phyloP scores from a whole-genome alignment of 2,797 vertebrate species.

The Hephaestus fuliginosus region DNA sequence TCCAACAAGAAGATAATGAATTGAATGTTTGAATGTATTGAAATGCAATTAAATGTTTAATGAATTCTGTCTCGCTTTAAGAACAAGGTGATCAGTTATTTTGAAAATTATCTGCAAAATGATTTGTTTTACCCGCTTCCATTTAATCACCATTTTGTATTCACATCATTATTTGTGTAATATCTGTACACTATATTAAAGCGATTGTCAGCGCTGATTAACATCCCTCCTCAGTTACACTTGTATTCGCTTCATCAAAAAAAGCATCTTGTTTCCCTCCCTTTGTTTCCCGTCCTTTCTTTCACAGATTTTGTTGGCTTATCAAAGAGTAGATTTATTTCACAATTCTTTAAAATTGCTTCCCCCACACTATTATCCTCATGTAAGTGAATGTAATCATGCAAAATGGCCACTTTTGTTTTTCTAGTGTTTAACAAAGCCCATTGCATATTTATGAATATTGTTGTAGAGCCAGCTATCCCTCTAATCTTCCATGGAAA shows the following conservation, averaged over 20 bases:
- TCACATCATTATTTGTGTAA: conserved; percentile 17
- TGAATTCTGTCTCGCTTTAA: not conserved
- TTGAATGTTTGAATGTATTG: not conserved
- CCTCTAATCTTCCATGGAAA: conserved; percentile 49
- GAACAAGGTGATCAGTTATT: not conserved
- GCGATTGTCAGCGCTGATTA: conserved; percentile 14
- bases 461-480: conserved; percentile 41
- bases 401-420: conserved; percentile 70
- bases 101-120: not conserved
- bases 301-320: conserved; percentile 35
- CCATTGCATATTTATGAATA: conserved; percentile 71
- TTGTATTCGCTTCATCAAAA: not conserved
- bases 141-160: conserved; percentile 22
- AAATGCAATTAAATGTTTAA: not conserved
- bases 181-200: conserved; percentile 8
- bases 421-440: conserved; percentile 66
- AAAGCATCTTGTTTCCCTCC: conserved; percentile 6
- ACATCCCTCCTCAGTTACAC: not conserved
- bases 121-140: conserved; percentile 5
- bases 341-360: conserved; percentile 52
- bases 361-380: conserved; percentile 46
- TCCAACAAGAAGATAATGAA: not conserved
- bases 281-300: conserved; percentile 29
- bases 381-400: conserved; percentile 71
- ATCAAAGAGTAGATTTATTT: conserved; percentile 57